A percentile compares a stretch with the other conserved stretches of the same genome.
These are phyloP conservation scores for Neelides sp. DNA, from an alignment of 1,140 invertebrate genomes.

Conservation along the genomic window DNA sequence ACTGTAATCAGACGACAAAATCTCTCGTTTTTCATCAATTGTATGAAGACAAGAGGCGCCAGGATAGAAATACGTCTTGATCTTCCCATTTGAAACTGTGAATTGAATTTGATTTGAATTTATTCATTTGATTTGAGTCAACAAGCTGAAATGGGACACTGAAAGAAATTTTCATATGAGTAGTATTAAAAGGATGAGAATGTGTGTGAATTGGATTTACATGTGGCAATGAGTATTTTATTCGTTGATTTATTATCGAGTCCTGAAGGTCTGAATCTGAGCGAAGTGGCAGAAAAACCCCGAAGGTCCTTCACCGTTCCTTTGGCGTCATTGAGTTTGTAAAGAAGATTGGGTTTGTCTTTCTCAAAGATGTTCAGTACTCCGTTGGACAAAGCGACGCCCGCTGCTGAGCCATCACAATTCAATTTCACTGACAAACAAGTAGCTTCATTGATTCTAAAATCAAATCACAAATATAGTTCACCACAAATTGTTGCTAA, in stretches of 20 bases:
- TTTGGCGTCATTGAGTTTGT: constrained; percentile 12
- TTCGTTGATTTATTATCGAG: background rate
- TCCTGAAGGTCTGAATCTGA: constrained; percentile 15
- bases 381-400: constrained; percentile 14
- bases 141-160: constrained; percentile 2
- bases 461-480: background rate
- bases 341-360: constrained; percentile 15
- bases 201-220: background rate
- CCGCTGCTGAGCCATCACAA: constrained; percentile 16
- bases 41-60: constrained; percentile 14
- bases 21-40: constrained; percentile 16
- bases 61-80: constrained; percentile 17
- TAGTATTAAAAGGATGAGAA: background rate
- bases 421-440: constrained; percentile 12
- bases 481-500: background rate
- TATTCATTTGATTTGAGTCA: background rate
- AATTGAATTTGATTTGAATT: background rate
- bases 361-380: constrained; percentile 10
- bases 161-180: background rate
- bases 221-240: background rate
- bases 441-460: constrained; percentile 9
- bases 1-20: constrained; percentile 11
- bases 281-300: constrained; percentile 5
- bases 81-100: constrained; percentile 16
- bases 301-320: background rate